Conservation (phyloP, 1,140 invertebrate species). For the Micrasema minimum region DNA sequence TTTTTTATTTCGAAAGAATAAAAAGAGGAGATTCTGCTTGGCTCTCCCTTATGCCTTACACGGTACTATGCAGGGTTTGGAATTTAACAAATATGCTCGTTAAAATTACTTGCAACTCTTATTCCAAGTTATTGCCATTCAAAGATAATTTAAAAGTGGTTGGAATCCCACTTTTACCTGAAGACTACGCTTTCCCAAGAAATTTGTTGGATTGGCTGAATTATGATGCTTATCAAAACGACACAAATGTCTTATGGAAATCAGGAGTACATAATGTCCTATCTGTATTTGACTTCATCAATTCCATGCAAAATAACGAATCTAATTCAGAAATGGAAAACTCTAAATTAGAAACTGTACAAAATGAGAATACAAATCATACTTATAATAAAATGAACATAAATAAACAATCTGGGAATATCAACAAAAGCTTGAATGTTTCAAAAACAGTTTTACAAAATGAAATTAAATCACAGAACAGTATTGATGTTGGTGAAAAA, state of each 20-base stretch:
- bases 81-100: slow-evolving; percentile 65
- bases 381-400: no score
- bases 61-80: slow-evolving; percentile 69
- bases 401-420: no score
- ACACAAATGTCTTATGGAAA: slow-evolving; percentile 58
- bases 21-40: slow-evolving; percentile 68
- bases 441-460: no score
- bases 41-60: slow-evolving; percentile 68
- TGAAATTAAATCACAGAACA: no score
- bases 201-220: slow-evolving; percentile 67
- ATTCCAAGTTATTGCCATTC: slow-evolving; percentile 62
- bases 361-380: not conserved
- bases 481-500: slow-evolving; percentile 20
- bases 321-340: not conserved
- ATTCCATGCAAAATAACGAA: slow-evolving; percentile 42
- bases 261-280: slow-evolving; percentile 53
- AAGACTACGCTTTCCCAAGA: slow-evolving; percentile 61
- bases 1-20: slow-evolving; percentile 67
- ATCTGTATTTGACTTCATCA: slow-evolving; percentile 37
- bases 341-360: not conserved
- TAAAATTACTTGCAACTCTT: slow-evolving; percentile 67
- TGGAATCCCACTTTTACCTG: slow-evolving; percentile 66
- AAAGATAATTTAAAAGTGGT: slow-evolving; percentile 60
- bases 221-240: slow-evolving; percentile 63
- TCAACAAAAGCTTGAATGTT: no score